phyloP scores from a whole-genome alignment of 1,140 invertebrate genomes.

The Drosophila chauvacae region DNA sequence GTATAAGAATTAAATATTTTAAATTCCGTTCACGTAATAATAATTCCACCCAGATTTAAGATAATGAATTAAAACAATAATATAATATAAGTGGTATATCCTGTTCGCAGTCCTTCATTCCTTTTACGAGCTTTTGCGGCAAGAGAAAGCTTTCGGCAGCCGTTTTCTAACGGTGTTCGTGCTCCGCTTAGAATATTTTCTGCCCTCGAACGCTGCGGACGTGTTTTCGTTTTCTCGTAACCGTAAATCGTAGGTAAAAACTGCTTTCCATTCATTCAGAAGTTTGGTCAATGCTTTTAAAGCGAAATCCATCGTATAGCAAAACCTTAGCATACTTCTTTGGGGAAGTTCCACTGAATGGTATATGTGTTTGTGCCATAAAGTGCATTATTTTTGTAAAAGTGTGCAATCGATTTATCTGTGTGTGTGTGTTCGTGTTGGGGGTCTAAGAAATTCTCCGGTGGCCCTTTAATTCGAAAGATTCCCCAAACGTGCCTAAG shows the following conservation, averaged over 20 bases:
- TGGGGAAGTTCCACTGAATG: neutral
- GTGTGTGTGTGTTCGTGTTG: constrained; percentile 1
- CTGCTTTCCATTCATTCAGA: constrained; percentile 13
- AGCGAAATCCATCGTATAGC: neutral
- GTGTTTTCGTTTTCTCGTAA: constrained; percentile 22
- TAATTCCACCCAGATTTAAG: neutral
- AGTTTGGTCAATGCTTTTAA: constrained; percentile 3
- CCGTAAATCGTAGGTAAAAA: constrained; percentile 41
- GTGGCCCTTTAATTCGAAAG: constrained; percentile 33
- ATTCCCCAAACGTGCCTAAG: constrained; percentile 70
- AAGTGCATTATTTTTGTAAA: constrained; percentile 4
- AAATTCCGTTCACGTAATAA: neutral
- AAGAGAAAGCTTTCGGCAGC: constrained; percentile 40
- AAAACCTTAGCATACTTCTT: constrained; percentile 48
- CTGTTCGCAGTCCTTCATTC: neutral
- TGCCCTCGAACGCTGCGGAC: constrained; percentile 57
- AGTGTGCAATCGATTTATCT: neutral
- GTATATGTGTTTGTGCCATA: constrained; percentile 3
- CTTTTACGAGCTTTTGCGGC: constrained; percentile 24
- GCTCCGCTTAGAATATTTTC: constrained; percentile 57
- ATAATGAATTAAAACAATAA: neutral
- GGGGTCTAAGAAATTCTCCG: constrained; percentile 22
- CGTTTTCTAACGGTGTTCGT: constrained; percentile 24
- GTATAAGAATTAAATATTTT: neutral
- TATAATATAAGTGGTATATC: neutral